phyloP scores from a whole-genome alignment of 2,113 vertebrate genomes.

The Orientallactaga bullata region DNA sequence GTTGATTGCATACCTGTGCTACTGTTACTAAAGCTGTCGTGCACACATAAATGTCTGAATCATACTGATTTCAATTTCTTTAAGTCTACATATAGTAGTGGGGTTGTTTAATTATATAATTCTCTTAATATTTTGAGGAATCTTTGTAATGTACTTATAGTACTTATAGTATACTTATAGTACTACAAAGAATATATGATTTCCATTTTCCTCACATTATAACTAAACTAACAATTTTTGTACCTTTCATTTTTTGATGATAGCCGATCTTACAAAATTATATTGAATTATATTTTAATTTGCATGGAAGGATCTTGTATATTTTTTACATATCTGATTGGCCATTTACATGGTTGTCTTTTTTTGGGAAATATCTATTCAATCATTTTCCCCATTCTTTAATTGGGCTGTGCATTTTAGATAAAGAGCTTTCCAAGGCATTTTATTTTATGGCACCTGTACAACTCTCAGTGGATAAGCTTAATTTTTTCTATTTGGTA shows the following conservation, averaged over 20 bases:
- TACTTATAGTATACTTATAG: background rate
- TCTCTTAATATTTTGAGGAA: too few relatives aligned
- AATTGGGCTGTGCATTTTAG: background rate
- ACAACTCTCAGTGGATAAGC: background rate
- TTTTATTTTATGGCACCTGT: background rate
- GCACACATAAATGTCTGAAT: background rate
- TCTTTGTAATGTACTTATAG: background rate
- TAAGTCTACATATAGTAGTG: too few relatives aligned
- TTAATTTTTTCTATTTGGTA: background rate
- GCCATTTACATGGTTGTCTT: background rate
- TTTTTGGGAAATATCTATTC: background rate
- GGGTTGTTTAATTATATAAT: too few relatives aligned
- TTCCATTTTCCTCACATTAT: background rate
- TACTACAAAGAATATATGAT: accelerated
- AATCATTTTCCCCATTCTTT: background rate
- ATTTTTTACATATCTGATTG: background rate
- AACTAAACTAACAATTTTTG: background rate
- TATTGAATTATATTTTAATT: background rate
- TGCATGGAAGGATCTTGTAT: background rate
- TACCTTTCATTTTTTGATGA: background rate
- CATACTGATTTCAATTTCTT: background rate
- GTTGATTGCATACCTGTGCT: background rate
- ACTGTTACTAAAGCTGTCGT: background rate
- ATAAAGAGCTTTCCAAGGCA: background rate
- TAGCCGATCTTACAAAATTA: too few relatives aligned